phyloP scores from a whole-genome alignment of 2,888 invertebrate species.

The Cheilosia vernalis region DNA sequence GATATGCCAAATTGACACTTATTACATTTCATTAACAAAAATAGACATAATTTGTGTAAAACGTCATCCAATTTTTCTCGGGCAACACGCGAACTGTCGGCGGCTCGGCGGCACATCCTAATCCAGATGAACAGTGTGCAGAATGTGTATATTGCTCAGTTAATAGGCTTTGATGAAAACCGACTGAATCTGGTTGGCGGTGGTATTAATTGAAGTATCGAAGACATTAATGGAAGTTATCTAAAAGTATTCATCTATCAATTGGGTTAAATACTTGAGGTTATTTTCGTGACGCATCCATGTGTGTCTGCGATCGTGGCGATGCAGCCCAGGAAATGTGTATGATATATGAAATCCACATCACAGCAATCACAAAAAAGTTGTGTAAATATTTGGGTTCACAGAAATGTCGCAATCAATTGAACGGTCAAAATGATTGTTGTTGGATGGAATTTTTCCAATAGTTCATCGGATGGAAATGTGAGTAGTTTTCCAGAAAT shows the following conservation, averaged over 20 bases:
- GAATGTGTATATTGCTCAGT: slow-evolving; percentile 3
- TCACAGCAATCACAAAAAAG: background rate
- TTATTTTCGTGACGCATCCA: slow-evolving; percentile 46
- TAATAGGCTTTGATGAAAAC: slow-evolving; percentile 33
- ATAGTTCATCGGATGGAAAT: too few relatives aligned
- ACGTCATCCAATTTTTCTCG: background rate
- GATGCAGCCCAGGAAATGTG: background rate
- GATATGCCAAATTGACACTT: slow-evolving; percentile 4
- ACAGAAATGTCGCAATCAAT: background rate
- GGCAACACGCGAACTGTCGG: background rate
- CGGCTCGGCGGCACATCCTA: background rate
- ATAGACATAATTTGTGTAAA: background rate
- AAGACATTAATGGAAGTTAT: slow-evolving; percentile 39
- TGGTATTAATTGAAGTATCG: slow-evolving; percentile 49
- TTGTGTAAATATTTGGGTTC: background rate
- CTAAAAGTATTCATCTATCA: slow-evolving; percentile 37
- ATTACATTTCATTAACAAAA: slow-evolving; percentile 8
- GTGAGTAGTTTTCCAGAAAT: too few relatives aligned
- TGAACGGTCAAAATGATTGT: too few relatives aligned
- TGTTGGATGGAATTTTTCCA: too few relatives aligned
- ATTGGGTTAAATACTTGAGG: slow-evolving; percentile 58
- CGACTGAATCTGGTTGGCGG: slow-evolving; percentile 53
- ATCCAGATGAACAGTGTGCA: slow-evolving; percentile 11
- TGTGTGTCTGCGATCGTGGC: background rate
- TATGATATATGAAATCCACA: slow-evolving; percentile 19